These are phyloP conservation scores for Megaustenia siamemsis DNA, from an alignment of 2,888 invertebrate genomes.

Conservation along the genomic window DNA sequence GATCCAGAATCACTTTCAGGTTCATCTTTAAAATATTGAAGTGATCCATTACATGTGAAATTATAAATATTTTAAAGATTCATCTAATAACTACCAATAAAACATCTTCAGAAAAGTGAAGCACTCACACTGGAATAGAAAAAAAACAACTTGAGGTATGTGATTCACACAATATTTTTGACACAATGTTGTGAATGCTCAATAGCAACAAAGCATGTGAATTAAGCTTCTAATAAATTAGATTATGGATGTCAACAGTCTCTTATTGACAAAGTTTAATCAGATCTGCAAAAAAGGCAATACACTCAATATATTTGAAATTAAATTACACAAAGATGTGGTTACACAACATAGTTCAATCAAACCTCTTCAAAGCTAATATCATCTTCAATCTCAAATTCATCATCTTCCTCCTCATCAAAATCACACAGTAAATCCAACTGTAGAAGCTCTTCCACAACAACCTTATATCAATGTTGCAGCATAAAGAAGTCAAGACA, in stretches of 20 bases:
- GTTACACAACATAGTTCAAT: neutral
- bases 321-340: neutral
- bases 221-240: no score
- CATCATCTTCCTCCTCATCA: constrained; percentile 26
- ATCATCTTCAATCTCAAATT: constrained; percentile 25
- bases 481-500: neutral
- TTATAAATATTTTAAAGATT: no score
- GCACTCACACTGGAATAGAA: no score
- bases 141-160: no score
- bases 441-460: neutral
- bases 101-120: no score
- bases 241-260: no score
- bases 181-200: no score
- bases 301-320: neutral
- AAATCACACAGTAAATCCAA: constrained; percentile 1
- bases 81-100: no score
- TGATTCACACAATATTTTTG: no score
- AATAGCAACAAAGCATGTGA: no score
- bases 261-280: no score
- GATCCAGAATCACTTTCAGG: neutral
- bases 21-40: neutral
- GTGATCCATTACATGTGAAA: neutral
- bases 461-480: constrained; percentile 9
- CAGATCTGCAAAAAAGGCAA: neutral
- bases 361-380: constrained; percentile 38